phyloP scores from a whole-genome alignment of 2,888 invertebrate species.

The Polydrusus cervinus region DNA sequence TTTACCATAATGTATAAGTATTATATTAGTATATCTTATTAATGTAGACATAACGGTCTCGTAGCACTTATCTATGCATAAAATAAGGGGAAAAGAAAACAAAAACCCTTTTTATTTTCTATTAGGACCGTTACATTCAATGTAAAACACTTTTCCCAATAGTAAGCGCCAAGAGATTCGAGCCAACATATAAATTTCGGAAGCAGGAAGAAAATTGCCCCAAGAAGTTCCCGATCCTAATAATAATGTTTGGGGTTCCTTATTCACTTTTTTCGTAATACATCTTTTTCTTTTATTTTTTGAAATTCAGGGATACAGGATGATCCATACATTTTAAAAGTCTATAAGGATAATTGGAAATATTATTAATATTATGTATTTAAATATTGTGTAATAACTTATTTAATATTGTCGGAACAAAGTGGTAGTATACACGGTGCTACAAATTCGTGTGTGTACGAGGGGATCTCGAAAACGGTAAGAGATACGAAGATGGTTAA shows the following conservation, averaged over 20 bases:
- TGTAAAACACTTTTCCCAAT: slow-evolving; percentile 35
- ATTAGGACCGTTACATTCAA: slow-evolving; percentile 36
- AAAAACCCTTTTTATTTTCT: slow-evolving; percentile 34
- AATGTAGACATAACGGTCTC: background rate
- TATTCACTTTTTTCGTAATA: slow-evolving; percentile 23
- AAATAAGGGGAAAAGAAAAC: slow-evolving; percentile 11
- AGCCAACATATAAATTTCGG: slow-evolving; percentile 38
- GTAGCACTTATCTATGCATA: background rate
- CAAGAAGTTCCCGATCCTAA: slow-evolving; percentile 27
- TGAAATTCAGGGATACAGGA: background rate
- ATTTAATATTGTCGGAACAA: too few relatives aligned
- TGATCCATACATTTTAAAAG: background rate
- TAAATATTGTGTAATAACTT: too few relatives aligned
- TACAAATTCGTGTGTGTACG: too few relatives aligned
- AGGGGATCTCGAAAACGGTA: too few relatives aligned
- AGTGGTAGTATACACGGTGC: too few relatives aligned
- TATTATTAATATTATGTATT: background rate
- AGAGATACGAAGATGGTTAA: too few relatives aligned
- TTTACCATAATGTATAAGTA: too few relatives aligned
- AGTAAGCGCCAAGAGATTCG: slow-evolving; percentile 34
- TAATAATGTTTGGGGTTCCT: slow-evolving; percentile 31
- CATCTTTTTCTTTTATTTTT: slow-evolving; percentile 23
- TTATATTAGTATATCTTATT: background rate
- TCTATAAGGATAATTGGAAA: background rate
- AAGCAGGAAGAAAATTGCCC: slow-evolving; percentile 32